These are phyloP conservation scores for Desoria tigrina DNA, from an alignment of 2,888 invertebrate genomes.

Conservation along the genomic window DNA sequence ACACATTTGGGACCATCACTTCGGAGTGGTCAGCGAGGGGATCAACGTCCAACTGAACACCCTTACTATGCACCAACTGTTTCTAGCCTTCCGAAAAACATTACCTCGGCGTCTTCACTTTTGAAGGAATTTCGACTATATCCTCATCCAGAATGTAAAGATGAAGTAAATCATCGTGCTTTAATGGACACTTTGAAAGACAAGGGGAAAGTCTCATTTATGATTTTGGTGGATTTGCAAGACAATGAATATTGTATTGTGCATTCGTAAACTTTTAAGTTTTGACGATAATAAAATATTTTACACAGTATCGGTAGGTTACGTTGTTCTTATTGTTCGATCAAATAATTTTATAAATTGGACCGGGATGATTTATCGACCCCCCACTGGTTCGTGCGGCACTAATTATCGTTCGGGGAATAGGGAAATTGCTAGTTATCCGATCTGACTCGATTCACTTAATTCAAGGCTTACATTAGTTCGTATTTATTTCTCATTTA, in stretches of 20 bases:
- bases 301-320: not conserved
- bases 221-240: slow-evolving; percentile 45
- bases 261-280: slow-evolving; percentile 31
- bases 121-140: slow-evolving; percentile 31
- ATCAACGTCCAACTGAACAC: slow-evolving; percentile 27
- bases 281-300: too few relatives aligned
- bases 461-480: too few relatives aligned
- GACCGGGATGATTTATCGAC: not conserved
- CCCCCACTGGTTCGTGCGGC: not conserved
- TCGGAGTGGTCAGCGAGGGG: slow-evolving; percentile 26
- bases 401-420: too few relatives aligned
- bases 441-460: too few relatives aligned
- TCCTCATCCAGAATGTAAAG: slow-evolving; percentile 42
- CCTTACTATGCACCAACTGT: not conserved
- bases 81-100: not conserved
- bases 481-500: too few relatives aligned
- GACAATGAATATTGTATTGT: slow-evolving; percentile 46
- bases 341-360: not conserved
- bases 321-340: not conserved
- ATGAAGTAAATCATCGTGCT: slow-evolving; percentile 37
- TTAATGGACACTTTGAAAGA: slow-evolving; percentile 37
- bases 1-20: not conserved
- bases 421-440: too few relatives aligned
- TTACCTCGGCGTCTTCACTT: slow-evolving; percentile 21
- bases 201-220: slow-evolving; percentile 40